Conservation (phyloP, 1,140 invertebrate species). For the Drosophila ercepeae region DNA sequence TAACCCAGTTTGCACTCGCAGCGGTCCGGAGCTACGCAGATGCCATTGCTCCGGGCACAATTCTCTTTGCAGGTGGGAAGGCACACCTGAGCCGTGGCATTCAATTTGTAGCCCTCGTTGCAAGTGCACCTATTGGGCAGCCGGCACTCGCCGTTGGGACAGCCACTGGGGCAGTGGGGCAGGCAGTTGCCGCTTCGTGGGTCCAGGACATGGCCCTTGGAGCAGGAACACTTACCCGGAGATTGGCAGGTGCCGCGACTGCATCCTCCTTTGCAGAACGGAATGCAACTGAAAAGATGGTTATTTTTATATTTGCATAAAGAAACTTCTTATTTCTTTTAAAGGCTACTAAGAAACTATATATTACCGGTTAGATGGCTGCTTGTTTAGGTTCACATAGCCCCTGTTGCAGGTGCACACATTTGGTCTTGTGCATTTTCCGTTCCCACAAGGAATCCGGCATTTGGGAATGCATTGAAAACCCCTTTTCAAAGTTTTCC, state of each 20-base stretch:
- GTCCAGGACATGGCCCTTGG: constrained; percentile 4
- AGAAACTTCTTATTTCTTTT: too few relatives aligned
- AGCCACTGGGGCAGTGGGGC: constrained; percentile 42
- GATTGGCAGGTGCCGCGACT: constrained; percentile 26
- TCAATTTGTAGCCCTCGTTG: constrained; percentile 37
- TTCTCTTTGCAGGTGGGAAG: constrained; percentile 22
- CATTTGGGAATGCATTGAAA: constrained; percentile 17
- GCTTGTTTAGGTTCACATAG: constrained; percentile 33
- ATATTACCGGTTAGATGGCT: constrained; percentile 19
- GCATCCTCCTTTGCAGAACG: constrained; percentile 45
- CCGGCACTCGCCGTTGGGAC: constrained; percentile 40
- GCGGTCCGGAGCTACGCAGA: constrained; percentile 26
- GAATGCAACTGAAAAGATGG: constrained; percentile 33
- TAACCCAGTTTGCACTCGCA: constrained; percentile 39
- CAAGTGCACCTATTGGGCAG: constrained; percentile 37
- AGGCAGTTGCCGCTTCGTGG: constrained; percentile 30
- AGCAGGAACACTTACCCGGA: constrained; percentile 28
- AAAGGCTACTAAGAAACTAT: neutral
- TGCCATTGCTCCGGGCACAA: constrained; percentile 17
- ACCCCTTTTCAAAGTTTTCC: neutral
- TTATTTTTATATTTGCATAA: neutral
- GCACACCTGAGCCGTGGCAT: constrained; percentile 34
- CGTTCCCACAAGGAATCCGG: constrained; percentile 5
- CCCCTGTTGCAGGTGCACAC: constrained; percentile 29
- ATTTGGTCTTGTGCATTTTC: constrained; percentile 27